Base-by-base conservation (phyloP, 2,888 invertebrate genomes). In the Pseudoips prasinana region DNA sequence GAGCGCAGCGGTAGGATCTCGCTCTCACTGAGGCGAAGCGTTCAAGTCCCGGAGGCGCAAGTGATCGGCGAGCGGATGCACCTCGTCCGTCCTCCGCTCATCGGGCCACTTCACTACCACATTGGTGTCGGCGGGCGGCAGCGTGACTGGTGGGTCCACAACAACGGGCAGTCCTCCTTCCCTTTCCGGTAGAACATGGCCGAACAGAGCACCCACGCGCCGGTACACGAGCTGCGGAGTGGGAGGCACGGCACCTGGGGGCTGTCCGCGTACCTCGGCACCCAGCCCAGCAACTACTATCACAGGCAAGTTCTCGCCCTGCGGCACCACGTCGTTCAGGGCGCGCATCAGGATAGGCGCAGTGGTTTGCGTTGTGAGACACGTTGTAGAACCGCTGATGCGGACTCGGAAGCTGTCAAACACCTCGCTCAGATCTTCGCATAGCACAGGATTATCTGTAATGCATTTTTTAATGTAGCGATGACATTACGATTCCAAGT, bases 401-500 rank as follows among this genome's bases (percentile, higher is more conserved):
- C 93, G 92, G 1, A 94, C 93, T 62, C 94, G 93, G 64, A 94
- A 90, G 18, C 90, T 92, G 64, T 93, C 92, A 82, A 95, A 90
- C 34, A 92, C 89, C 0, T 92, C 91, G 49, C 92, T 91, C 48
- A 95, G 85, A 33, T 93, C 92, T 68, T 94, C 94, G 71, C 95
- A 95, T 48, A 95, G 80, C 37, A 95, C 93, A 29, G 95, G 95
- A 80, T 95, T 95, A 70, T 94, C 95, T 95, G 89, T 1, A 89
- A 90, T 20, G 19, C 10, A 52, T 48, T 39, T 25, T 40, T 32
- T 28, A 42, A 31, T 46, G n/a, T 42, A 54, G 14, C 14, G 5
- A 14, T 5, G 14, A 14, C 5, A 14, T n/a, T n/a, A n/a, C n/a
- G n/a, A n/a, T n/a, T n/a, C n/a, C n/a, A n/a, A n/a, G n/a, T n/a